phyloP scores from a whole-genome alignment of 2,888 invertebrate species.

The Resseliella maxima region DNA sequence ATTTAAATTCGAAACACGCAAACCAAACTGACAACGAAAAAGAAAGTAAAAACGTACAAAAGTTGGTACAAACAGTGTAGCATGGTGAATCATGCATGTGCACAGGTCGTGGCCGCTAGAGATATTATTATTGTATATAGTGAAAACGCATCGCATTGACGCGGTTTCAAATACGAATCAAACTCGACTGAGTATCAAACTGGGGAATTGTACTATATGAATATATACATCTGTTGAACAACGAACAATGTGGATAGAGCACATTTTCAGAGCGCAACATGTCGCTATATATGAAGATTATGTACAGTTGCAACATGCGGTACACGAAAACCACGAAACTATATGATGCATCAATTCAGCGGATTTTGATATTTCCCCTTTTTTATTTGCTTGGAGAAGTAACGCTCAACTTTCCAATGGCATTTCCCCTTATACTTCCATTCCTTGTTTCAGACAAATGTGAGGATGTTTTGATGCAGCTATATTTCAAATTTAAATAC shows the following conservation, averaged over 20 bases:
- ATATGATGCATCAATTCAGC: background rate
- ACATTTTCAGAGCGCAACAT: slow-evolving; percentile 25
- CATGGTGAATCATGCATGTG: background rate
- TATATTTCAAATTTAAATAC: background rate
- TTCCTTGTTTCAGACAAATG: background rate
- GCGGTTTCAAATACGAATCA: background rate
- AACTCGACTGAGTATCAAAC: background rate
- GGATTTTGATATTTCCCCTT: slow-evolving; percentile 14
- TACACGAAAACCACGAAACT: no score
- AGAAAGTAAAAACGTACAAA: slow-evolving; percentile 37
- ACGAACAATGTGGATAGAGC: background rate
- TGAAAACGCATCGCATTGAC: background rate
- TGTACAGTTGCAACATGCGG: background rate
- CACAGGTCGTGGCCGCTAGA: background rate
- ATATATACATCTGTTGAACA: background rate
- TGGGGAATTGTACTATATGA: background rate
- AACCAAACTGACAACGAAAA: background rate
- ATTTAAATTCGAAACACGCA: slow-evolving; percentile 51
- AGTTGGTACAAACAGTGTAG: background rate
- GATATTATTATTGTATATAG: background rate
- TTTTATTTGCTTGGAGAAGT: background rate
- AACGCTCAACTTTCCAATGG: slow-evolving; percentile 33
- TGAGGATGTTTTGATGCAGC: background rate
- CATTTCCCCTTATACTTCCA: slow-evolving; percentile 23
- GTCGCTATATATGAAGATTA: slow-evolving; percentile 1